Conservation (phyloP, 2,113 vertebrate genomes). For the Todiramphus chloris region DNA sequence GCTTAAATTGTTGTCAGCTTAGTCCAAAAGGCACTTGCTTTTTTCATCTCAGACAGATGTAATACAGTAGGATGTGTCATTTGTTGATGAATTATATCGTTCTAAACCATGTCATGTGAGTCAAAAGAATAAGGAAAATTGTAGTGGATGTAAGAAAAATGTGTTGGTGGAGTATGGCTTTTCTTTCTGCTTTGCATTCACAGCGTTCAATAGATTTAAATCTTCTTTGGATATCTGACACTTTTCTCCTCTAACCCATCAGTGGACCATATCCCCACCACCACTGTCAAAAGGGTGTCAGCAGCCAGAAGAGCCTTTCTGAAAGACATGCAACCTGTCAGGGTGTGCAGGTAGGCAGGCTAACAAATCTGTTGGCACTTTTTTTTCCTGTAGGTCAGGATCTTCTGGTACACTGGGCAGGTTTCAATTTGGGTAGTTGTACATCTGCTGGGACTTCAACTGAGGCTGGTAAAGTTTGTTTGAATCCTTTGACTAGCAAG, state of each 20-base stretch:
- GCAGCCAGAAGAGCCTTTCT: background rate
- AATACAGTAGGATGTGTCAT: background rate
- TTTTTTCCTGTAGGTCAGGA: background rate
- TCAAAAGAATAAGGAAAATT: slow-evolving; percentile 10
- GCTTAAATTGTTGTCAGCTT: background rate
- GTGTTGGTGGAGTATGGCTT: background rate
- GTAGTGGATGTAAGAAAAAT: background rate
- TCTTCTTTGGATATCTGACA: background rate
- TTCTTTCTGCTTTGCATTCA: background rate
- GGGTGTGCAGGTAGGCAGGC: background rate
- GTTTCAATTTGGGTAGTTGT: background rate
- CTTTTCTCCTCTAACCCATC: background rate
- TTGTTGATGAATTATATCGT: slow-evolving; percentile 1
- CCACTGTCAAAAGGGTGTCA: background rate
- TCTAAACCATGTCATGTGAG: background rate
- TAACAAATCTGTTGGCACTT: background rate
- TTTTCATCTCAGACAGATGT: background rate
- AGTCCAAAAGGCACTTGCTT: background rate
- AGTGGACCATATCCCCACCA: background rate
- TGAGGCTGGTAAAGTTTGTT: background rate
- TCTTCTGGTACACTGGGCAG: background rate
- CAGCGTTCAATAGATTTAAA: background rate
- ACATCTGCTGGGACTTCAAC: background rate
- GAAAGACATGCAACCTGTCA: background rate
- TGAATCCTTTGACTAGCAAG: background rate